Evolutionary conservation across 2,797 vertebrate genomes (phyloP).

Genomic region (Pipistrellus pipistrellus): DNA sequence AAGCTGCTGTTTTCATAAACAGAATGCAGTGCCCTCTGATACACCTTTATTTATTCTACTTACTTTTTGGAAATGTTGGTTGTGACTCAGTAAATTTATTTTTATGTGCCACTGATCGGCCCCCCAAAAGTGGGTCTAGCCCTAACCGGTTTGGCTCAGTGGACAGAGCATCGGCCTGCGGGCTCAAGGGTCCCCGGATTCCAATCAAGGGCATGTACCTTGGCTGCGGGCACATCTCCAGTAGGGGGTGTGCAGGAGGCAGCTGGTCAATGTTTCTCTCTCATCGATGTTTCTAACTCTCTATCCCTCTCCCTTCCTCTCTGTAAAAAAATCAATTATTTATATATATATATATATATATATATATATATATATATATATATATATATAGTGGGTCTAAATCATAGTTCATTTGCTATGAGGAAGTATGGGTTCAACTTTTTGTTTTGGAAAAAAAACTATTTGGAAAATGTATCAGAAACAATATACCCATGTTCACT

Average conservation of each 20-base stretch:
- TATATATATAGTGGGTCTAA: not conserved
- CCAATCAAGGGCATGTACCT: too few relatives aligned
- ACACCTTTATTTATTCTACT: slow-evolving; percentile 7
- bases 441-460: not conserved
- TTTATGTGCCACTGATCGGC: not conserved
- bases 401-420: not conserved
- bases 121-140: not conserved
- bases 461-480: not conserved
- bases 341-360: not conserved
- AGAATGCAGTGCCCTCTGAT: not conserved
- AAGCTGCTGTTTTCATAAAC: too few relatives aligned
- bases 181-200: too few relatives aligned
- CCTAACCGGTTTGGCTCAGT: too few relatives aligned
- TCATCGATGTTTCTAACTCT: too few relatives aligned
- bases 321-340: too few relatives aligned
- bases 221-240: too few relatives aligned
- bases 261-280: too few relatives aligned
- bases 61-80: not conserved
- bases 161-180: too few relatives aligned
- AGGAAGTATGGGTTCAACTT: not conserved
- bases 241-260: too few relatives aligned
- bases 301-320: too few relatives aligned
- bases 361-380: not conserved
- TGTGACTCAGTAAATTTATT: slow-evolving; percentile 4
- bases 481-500: not conserved